phyloP scores from a whole-genome alignment of 2,113 vertebrate genomes.

The Cercopithecus mona region DNA sequence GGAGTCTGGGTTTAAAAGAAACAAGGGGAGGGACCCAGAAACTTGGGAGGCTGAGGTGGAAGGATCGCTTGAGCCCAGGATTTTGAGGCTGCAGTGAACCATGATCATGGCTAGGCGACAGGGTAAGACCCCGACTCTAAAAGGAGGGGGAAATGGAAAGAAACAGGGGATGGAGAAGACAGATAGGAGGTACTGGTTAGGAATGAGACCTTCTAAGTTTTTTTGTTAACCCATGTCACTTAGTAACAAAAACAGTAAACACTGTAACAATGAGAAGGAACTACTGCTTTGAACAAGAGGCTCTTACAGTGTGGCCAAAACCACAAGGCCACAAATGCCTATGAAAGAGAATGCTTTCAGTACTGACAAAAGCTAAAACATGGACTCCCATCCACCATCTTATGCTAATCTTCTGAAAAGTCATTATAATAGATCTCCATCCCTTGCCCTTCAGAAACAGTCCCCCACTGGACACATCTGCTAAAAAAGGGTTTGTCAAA shows the following conservation, averaged over 20 bases:
- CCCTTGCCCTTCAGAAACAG: neutral
- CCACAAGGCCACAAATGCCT: conserved; percentile 29
- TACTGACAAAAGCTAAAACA: conserved; percentile 31
- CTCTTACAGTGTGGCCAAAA: neutral
- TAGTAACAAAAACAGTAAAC: conserved; percentile 47
- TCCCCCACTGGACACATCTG: neutral
- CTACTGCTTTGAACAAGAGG: conserved; percentile 16
- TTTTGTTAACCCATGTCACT: neutral
- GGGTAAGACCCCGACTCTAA: neutral
- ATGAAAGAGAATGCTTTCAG: neutral
- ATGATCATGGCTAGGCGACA: neutral
- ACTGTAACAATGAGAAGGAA: neutral
- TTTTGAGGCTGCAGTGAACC: neutral
- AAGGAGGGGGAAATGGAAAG: neutral
- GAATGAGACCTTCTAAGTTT: conserved; percentile 28
- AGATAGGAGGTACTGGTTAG: conserved; percentile 10
- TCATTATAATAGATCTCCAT: neutral
- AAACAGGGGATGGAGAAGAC: neutral
- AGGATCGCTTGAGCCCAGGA: neutral
- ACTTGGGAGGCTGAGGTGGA: neutral
- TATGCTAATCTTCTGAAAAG: conserved; percentile 19
- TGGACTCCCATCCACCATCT: neutral
- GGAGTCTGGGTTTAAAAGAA: conserved; percentile 15
- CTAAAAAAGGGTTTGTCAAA: conserved; percentile 37
- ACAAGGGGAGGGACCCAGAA: neutral